A percentile compares a stretch with the other conserved stretches of the same genome.
Evolutionary conservation across 2,888 invertebrate genomes (phyloP).

Genomic region (Oscheius sp.): DNA sequence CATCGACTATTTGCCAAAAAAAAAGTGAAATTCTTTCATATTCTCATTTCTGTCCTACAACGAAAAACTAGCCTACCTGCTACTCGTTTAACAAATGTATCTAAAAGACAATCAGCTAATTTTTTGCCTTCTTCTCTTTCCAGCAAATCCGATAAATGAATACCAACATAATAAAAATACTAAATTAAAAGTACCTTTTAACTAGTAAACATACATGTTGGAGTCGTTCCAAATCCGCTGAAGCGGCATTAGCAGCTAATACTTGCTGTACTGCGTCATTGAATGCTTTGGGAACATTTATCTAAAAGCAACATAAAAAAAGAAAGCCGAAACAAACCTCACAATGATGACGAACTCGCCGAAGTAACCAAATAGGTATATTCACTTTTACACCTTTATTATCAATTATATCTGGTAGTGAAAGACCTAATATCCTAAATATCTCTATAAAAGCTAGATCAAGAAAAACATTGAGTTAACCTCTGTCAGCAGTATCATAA

Average conservation of each 20-base stretch:
- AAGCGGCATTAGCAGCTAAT: conserved; percentile 37
- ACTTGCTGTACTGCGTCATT: conserved; percentile 40
- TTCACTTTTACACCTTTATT: conserved; percentile 20
- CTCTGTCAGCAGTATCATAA: conserved; percentile 17
- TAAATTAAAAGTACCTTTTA: neutral
- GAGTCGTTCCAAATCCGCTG: conserved; percentile 34
- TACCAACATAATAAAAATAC: conserved; percentile 30
- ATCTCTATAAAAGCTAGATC: conserved; percentile 1
- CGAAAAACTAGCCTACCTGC: conserved; percentile 39
- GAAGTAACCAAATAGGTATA: conserved; percentile 21
- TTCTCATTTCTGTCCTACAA: too few species aligned
- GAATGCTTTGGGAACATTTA: conserved; percentile 39
- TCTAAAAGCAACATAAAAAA: conserved; percentile 27
- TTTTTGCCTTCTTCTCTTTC: conserved; percentile 30
- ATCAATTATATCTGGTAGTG: conserved; percentile 9
- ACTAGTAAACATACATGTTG: conserved; percentile 32
- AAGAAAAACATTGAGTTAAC: neutral
- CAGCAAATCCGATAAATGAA: conserved; percentile 26
- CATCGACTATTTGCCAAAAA: too few species aligned
- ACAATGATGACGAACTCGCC: conserved; percentile 20
- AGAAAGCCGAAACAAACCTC: conserved; percentile 3
- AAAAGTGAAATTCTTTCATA: neutral
- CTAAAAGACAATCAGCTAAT: conserved; percentile 41
- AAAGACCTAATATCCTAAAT: conserved; percentile 13
- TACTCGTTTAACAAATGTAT: conserved; percentile 44